Evolutionary conservation across 2,113 vertebrate genomes (phyloP).

Genomic region (Takifugu flavidus): DNA sequence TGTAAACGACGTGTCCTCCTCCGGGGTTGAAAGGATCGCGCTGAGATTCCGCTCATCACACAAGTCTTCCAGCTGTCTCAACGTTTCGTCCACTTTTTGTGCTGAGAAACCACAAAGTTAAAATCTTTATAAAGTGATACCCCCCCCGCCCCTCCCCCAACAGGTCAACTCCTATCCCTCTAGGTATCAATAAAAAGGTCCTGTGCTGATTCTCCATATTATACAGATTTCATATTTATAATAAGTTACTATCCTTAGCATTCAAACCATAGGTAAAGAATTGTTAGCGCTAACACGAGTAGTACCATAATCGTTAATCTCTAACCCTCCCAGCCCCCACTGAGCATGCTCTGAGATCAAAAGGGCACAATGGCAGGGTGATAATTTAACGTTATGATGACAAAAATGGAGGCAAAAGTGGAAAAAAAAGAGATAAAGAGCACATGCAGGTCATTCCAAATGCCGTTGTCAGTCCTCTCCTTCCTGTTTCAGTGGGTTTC

Average conservation of each 20-base stretch:
- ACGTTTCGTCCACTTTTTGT: slow-evolving; percentile 70
- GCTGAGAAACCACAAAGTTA: slow-evolving; percentile 80
- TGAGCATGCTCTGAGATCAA: slow-evolving; percentile 79
- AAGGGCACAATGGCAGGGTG: slow-evolving; percentile 66
- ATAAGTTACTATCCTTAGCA: slow-evolving; percentile 82
- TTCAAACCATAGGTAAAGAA: slow-evolving; percentile 80
- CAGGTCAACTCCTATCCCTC: slow-evolving; percentile 50
- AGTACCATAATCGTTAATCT: slow-evolving; percentile 72
- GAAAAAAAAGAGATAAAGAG: slow-evolving; percentile 38
- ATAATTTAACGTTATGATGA: slow-evolving; percentile 18
- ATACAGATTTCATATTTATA: slow-evolving; percentile 83
- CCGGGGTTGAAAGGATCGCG: slow-evolving; percentile 59
- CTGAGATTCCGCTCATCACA: slow-evolving; percentile 67
- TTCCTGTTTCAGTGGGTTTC: slow-evolving; percentile 14
- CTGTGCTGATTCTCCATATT: slow-evolving; percentile 80
- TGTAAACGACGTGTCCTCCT: slow-evolving; percentile 73
- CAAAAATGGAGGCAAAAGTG: slow-evolving; percentile 38
- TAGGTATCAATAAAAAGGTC: slow-evolving; percentile 70
- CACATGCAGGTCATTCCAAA: slow-evolving; percentile 41
- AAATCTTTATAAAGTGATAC: slow-evolving; percentile 71
- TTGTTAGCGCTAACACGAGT: slow-evolving; percentile 76
- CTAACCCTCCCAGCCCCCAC: slow-evolving; percentile 59
- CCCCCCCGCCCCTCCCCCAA: slow-evolving; percentile 10
- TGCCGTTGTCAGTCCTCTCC: slow-evolving; percentile 8
- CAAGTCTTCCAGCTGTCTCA: slow-evolving; percentile 60